Evolutionary conservation across 2,113 vertebrate genomes (phyloP), one percentile per base, ranked within the genome.

Genomic region (Siphamia tubifer): DNA sequence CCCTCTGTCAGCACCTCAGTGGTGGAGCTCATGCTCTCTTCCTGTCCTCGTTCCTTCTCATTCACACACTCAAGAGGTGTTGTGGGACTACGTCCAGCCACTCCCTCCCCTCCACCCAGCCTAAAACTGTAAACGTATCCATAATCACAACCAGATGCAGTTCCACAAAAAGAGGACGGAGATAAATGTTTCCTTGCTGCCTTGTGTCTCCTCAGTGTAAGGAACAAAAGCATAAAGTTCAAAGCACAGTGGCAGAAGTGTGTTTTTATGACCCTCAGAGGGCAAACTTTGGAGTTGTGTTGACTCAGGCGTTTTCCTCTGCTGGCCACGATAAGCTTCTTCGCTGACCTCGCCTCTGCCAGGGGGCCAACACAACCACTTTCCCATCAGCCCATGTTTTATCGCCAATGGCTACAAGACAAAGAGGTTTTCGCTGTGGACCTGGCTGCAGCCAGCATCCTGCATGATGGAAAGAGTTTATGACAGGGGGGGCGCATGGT

Each of bases 1-100:
- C 77, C 70, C 85, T 82, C 82, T 88, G 82, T 90, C 90, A 87
- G 88, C 78, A 90, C 83, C 81, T 89, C 89, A 20, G 84, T 53
- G 86, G 81, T 85, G 78, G 69, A 88, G 81, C 74, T 49, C 15
- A 2, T 27, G 4, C 83, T 63, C 75, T 74, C 85, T 90, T 90
- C 87, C 89, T 89, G 87, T 82, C 80, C 77, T 74, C 66, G n/a
- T 65, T 86, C 64, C 77, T 73, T 80, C 84, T 86, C 83, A 86
- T 83, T 88, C 84, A 84, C 81, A 87, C 89, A 67, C 77, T 68
- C 4, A 4, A 63, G 70, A 87, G 83, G 84, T 88, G 89, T 87
- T 79, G 74, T 61, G 74, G 83, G 76, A 71, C 54, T 55, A 55
- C 77, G 20, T 77, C 65, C 77, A 64, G 53, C 68, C 73, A 56